Conservation (phyloP, 2,888 invertebrate species). For the Ectemnius lituratus region DNA sequence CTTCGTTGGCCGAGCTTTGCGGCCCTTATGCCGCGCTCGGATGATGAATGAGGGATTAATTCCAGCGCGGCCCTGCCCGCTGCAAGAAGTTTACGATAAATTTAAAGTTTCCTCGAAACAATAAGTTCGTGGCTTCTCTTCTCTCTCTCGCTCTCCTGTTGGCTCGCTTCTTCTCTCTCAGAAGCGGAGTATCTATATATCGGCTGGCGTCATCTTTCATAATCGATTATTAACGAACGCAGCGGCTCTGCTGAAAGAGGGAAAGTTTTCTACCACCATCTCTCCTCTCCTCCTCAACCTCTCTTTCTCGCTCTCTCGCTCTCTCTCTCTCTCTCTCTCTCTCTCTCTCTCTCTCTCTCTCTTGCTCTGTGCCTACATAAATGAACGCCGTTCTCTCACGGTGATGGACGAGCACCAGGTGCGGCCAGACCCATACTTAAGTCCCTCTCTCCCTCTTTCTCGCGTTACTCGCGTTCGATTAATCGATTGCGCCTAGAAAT, state of each 20-base stretch:
- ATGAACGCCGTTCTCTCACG: slow-evolving; percentile 51
- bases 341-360: slow-evolving; percentile 16
- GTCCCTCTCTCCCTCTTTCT: slow-evolving; percentile 38
- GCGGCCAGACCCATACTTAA: slow-evolving; percentile 61
- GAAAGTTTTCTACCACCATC: slow-evolving; percentile 49
- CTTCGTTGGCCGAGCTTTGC: slow-evolving; percentile 32
- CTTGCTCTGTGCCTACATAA: slow-evolving; percentile 52
- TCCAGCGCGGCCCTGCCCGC: slow-evolving; percentile 52
- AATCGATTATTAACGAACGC: slow-evolving; percentile 74
- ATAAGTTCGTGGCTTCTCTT: slow-evolving; percentile 56
- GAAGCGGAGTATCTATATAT: slow-evolving; percentile 58
- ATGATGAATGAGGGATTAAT: slow-evolving; percentile 74
- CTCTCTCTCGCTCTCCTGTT: too few species aligned
- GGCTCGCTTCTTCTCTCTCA: not conserved
- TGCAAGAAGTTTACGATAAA: slow-evolving; percentile 69
- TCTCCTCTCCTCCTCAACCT: too few species aligned
- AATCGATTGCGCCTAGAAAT: slow-evolving; percentile 64
- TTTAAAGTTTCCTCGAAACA: slow-evolving; percentile 72
- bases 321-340: not conserved
- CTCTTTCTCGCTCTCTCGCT: not conserved
- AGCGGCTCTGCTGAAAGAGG: slow-evolving; percentile 50
- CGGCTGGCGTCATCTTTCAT: slow-evolving; percentile 69
- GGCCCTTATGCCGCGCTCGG: slow-evolving; percentile 40
- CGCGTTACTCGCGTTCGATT: slow-evolving; percentile 58
- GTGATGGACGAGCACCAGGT: slow-evolving; percentile 68